Evolutionary conservation across 2,113 vertebrate species (phyloP).

Genomic region (Athene cunicularia): DNA sequence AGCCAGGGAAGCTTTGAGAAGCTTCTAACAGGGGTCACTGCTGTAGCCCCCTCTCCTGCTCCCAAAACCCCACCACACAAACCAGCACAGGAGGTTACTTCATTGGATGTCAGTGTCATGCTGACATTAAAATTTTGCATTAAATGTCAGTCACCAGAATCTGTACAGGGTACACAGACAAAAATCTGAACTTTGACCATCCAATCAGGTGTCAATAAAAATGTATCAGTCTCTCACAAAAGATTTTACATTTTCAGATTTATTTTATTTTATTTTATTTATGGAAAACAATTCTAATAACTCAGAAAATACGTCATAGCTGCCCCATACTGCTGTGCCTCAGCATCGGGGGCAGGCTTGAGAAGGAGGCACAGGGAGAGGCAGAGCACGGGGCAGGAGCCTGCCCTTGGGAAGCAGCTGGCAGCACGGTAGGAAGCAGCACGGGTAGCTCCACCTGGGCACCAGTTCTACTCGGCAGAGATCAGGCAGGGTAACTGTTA

Average conservation of each 20-base stretch:
- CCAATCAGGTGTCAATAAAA: neutral
- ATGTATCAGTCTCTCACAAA: neutral
- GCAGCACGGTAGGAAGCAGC: neutral
- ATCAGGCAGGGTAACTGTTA: neutral
- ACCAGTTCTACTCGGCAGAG: rapidly evolving
- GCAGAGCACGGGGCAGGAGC: neutral
- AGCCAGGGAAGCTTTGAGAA: too few relatives aligned
- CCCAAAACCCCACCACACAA: too few relatives aligned
- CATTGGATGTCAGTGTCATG: rapidly evolving
- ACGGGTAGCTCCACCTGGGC: rapidly evolving
- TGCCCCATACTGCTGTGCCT: rapidly evolving
- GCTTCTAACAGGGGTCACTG: too few relatives aligned
- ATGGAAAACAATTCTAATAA: neutral
- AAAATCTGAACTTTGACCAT: neutral
- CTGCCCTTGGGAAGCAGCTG: neutral
- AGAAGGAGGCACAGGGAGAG: neutral
- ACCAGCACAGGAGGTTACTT: neutral
- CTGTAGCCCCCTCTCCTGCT: too few relatives aligned
- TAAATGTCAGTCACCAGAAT: neutral
- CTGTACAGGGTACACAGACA: neutral
- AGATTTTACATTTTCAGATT: neutral
- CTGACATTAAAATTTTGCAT: neutral
- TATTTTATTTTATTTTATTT: neutral
- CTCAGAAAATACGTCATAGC: neutral
- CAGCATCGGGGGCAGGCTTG: rapidly evolving